These are phyloP conservation scores for Sylvia borin DNA, from an alignment of 2,797 vertebrate species.

Conservation along the genomic window DNA sequence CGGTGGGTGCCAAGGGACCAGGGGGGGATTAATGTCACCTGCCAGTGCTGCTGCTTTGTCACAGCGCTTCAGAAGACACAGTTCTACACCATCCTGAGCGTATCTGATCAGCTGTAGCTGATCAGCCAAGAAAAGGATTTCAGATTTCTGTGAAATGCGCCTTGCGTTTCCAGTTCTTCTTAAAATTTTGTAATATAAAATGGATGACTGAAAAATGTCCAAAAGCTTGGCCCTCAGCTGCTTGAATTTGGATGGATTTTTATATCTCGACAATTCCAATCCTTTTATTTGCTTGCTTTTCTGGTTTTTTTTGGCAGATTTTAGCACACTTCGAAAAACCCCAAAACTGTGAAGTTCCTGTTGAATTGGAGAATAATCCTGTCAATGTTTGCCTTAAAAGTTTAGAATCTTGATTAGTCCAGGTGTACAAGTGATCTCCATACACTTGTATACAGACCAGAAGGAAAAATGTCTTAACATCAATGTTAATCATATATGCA, in stretches of 20 bases:
- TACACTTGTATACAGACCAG: background rate
- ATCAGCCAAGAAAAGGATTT: background rate
- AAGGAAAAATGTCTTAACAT: background rate
- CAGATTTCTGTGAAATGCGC: background rate
- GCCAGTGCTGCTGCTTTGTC: background rate
- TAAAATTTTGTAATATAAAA: background rate
- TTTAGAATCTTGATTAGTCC: background rate
- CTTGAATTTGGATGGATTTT: background rate
- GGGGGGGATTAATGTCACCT: background rate
- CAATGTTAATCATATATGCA: background rate
- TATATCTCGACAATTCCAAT: background rate
- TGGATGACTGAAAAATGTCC: background rate
- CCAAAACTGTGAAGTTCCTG: background rate
- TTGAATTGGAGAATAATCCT: background rate
- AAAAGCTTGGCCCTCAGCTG: background rate
- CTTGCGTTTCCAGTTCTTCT: background rate
- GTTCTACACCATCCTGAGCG: background rate
- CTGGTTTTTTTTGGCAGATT: background rate
- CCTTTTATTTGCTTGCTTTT: background rate
- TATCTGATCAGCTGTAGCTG: background rate
- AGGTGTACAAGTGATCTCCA: background rate
- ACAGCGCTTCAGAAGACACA: background rate
- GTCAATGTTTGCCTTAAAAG: background rate
- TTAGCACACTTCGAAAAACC: background rate
- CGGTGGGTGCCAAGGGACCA: accelerated